Evolutionary conservation across 2,888 invertebrate species (phyloP).

Genomic region (Drosophila nr. perissopoda): DNA sequence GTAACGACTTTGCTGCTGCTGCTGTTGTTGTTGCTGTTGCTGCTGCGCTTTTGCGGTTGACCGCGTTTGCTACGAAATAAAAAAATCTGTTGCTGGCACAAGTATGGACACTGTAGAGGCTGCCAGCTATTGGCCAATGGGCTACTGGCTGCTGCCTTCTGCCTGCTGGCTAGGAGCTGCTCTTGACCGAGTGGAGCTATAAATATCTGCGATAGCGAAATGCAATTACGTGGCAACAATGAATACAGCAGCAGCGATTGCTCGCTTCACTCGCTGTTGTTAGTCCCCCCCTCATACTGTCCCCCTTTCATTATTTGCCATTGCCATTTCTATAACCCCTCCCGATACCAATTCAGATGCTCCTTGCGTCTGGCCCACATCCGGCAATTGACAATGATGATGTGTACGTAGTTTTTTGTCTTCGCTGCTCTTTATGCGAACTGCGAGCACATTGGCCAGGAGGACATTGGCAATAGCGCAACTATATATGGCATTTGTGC

Average conservation of each 20-base stretch:
- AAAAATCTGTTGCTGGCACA: slow-evolving; percentile 80
- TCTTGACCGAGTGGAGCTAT: slow-evolving; percentile 84
- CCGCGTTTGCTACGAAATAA: slow-evolving; percentile 78
- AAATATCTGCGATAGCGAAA: slow-evolving; percentile 84
- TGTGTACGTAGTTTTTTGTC: slow-evolving; percentile 80
- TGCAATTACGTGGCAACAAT: slow-evolving; percentile 84
- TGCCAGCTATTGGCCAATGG: slow-evolving; percentile 38
- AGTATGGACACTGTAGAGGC: slow-evolving; percentile 49
- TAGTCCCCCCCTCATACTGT: slow-evolving; percentile 4
- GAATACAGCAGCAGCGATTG: slow-evolving; percentile 81
- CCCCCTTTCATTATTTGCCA: neutral
- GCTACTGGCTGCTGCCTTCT: slow-evolving; percentile 9
- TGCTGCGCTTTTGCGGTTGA: slow-evolving; percentile 82
- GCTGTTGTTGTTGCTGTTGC: slow-evolving; percentile 9
- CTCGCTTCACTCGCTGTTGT: slow-evolving; percentile 58
- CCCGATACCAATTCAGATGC: slow-evolving; percentile 19
- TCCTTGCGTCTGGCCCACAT: slow-evolving; percentile 48
- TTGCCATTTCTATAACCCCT: slow-evolving; percentile 1
- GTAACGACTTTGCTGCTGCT: slow-evolving; percentile 65
- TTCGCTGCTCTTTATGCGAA: slow-evolving; percentile 61
- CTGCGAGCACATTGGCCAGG: slow-evolving; percentile 18
- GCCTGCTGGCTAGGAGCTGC: slow-evolving; percentile 44
- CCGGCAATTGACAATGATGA: slow-evolving; percentile 79
- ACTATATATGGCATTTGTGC: slow-evolving; percentile 58
- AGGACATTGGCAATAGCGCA: slow-evolving; percentile 34